A percentile compares a stretch with the other conserved stretches of the same genome.
Evolutionary conservation across 2,797 vertebrate genomes (phyloP).

Genomic region (Dryobates pubescens): DNA sequence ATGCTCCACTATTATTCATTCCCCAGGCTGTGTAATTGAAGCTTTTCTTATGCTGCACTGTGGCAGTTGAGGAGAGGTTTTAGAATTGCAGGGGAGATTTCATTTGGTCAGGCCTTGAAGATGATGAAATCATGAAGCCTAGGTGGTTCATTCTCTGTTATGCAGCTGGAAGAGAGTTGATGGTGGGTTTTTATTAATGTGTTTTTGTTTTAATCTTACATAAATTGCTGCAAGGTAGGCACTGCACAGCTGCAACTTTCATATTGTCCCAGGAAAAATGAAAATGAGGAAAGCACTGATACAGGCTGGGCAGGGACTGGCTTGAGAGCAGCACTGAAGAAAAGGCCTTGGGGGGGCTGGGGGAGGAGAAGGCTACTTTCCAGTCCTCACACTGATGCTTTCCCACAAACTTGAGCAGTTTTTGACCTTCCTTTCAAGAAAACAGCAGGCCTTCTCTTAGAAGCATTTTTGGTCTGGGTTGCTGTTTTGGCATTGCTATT

Average conservation of each 20-base stretch:
- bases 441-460: no score
- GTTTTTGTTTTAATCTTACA: not conserved
- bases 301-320: no score
- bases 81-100: constrained; percentile 30
- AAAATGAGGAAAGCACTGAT: not conserved
- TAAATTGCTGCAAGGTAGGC: not conserved
- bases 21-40: not conserved
- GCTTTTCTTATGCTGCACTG: not conserved
- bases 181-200: no score
- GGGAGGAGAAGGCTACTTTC: no score
- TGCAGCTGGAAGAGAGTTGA: not conserved
- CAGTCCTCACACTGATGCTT: no score
- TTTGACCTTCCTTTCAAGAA: no score
- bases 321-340: no score
- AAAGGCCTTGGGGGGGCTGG: no score
- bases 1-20: not conserved
- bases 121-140: constrained; percentile 37
- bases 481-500: no score
- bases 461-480: no score
- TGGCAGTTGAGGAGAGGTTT: not conserved
- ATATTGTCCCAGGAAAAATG: not conserved
- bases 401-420: no score
- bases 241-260: not conserved
- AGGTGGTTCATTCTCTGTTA: constrained; percentile 21
- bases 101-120: constrained; percentile 25